These are phyloP conservation scores for Burhinus bistriatus DNA, from an alignment of 2,113 vertebrate species.

Conservation along the genomic window DNA sequence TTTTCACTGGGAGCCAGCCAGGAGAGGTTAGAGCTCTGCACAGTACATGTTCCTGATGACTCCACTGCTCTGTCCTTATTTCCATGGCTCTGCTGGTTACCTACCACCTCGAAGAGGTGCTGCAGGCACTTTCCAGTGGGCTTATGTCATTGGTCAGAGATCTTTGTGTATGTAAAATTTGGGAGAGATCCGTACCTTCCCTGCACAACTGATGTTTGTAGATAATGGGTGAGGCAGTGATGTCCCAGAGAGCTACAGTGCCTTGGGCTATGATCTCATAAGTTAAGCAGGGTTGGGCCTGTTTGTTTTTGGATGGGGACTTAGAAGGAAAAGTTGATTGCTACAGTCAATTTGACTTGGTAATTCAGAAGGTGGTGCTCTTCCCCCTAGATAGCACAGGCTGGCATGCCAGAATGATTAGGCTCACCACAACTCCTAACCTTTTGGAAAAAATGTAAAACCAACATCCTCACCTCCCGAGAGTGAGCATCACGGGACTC, in stretches of 20 bases:
- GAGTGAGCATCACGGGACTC: neutral
- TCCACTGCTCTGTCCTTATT: neutral
- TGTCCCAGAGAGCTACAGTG: neutral
- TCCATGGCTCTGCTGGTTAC: neutral
- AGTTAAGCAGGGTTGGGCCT: conserved; percentile 28
- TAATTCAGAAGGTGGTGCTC: conserved; percentile 62
- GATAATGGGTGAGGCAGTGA: conserved; percentile 36
- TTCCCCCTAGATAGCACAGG: conserved; percentile 25
- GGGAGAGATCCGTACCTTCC: conserved; percentile 17
- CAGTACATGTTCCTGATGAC: neutral
- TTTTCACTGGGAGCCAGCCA: neutral
- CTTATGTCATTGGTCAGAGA: conserved; percentile 56
- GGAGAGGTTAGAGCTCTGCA: neutral
- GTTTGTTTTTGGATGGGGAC: neutral
- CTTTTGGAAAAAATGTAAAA: conserved; percentile 21
- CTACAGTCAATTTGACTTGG: conserved; percentile 35
- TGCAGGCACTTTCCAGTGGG: conserved; percentile 37
- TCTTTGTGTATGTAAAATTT: conserved; percentile 28
- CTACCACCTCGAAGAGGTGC: neutral
- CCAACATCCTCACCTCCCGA: conserved; percentile 11
- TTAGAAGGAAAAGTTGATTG: conserved; percentile 40
- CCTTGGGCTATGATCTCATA: conserved; percentile 40
- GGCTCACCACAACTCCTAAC: neutral
- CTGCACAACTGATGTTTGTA: conserved; percentile 30
- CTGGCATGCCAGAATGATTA: neutral